These are phyloP conservation scores for Ecdyonurus torrentis DNA, from an alignment of 2,888 invertebrate genomes.

Conservation along the genomic window DNA sequence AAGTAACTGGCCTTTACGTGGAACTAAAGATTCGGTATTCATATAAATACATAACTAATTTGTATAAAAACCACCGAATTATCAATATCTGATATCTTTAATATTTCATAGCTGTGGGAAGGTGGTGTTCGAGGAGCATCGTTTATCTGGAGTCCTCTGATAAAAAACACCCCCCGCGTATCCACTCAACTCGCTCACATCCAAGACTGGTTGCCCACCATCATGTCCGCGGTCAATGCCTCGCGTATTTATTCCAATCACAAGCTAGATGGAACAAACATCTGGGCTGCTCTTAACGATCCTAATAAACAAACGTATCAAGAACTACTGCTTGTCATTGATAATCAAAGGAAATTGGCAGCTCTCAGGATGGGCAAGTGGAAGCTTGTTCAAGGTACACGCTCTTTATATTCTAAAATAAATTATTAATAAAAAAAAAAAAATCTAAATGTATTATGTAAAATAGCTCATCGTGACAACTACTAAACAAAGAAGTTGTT, in stretches of 20 bases:
- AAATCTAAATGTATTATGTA: too few species aligned
- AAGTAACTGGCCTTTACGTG: slow-evolving; percentile 32
- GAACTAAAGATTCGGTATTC: slow-evolving; percentile 13
- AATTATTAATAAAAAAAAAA: too few species aligned
- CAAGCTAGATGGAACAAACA: neutral
- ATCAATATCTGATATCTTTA: too few species aligned
- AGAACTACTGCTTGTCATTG: neutral
- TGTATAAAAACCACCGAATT: too few species aligned
- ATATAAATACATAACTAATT: too few species aligned
- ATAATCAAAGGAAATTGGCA: neutral
- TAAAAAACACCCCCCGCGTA: slow-evolving; percentile 23
- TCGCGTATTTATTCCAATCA: slow-evolving; percentile 15
- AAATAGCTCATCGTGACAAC: too few species aligned
- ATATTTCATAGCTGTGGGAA: slow-evolving; percentile 36
- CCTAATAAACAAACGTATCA: neutral
- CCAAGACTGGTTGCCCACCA: slow-evolving; percentile 78
- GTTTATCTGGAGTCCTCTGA: slow-evolving; percentile 31
- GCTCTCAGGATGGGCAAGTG: neutral
- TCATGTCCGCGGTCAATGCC: slow-evolving; percentile 42
- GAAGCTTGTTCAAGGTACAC: neutral
- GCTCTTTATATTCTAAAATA: neutral
- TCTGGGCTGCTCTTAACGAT: neutral
- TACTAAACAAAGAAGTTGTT: too few species aligned
- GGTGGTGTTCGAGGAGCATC: slow-evolving; percentile 34
- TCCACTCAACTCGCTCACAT: slow-evolving; percentile 29